phyloP scores from a whole-genome alignment of 2,113 vertebrate species.

The Gorilla gorilla region DNA sequence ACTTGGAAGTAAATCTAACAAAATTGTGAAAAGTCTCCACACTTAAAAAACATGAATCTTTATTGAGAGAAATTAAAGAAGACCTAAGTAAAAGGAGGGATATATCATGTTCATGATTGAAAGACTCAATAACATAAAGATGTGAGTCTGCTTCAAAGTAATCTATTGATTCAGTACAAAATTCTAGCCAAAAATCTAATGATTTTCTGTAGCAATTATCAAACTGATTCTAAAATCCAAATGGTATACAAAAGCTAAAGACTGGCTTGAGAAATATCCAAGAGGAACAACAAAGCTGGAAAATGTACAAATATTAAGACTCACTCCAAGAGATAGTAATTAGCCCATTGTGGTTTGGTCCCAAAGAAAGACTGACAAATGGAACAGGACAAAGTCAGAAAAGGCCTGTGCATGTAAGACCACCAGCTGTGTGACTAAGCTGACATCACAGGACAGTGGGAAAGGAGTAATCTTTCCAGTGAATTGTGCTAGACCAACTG shows the following conservation, averaged over 20 bases:
- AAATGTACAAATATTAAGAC: background rate
- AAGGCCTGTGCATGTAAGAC: background rate
- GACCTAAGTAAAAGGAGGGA: background rate
- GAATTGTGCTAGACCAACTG: background rate
- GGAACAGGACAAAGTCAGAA: background rate
- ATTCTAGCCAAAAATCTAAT: background rate
- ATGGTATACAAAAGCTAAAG: background rate
- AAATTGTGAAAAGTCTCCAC: background rate
- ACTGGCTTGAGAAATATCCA: background rate
- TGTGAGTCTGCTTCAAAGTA: background rate
- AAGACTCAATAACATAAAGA: background rate
- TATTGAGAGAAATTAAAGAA: background rate
- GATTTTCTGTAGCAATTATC: background rate
- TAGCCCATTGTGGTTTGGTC: background rate
- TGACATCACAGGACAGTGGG: accelerated
- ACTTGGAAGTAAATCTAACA: background rate
- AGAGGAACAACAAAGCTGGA: background rate
- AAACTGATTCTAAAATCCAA: background rate
- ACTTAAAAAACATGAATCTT: background rate
- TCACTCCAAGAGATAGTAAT: background rate
- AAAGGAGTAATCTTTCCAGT: too few species aligned
- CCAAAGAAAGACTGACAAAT: background rate
- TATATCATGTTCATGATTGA: background rate
- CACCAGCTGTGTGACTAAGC: too few species aligned
- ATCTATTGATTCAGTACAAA: background rate